Evolutionary conservation across 2,113 vertebrate genomes (phyloP), one percentile per base, ranked within the genome.

Genomic region (Aythya baeri): DNA sequence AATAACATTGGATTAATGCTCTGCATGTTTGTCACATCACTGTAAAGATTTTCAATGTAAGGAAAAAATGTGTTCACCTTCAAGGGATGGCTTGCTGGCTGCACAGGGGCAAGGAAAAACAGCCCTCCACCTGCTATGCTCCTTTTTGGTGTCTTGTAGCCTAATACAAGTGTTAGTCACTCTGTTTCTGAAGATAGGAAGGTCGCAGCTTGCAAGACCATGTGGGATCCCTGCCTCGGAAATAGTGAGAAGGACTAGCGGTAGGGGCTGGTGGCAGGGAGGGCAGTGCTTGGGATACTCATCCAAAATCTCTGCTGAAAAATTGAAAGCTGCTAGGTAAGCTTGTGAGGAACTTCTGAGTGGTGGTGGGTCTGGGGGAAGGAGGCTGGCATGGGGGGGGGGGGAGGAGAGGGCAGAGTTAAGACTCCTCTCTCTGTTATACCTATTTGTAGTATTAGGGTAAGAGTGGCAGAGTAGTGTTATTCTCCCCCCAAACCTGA

Each of bases 1-100:
- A 70, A 29, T 54, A 85, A 17, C 0, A 0, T 0, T n/a, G 52
- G 65, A 75, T 84, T 29, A 27, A n/a, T 36, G 46, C 25, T 91
- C 57, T 82, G 49, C 32, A 1, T 82, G 32, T 75, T 67, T 81
- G 34, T 46, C 86, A 78, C 6, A 0, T 41, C n/a, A 62, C 73
- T 72, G n/a, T 55, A 25, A 91, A 86, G 70, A 16, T 6, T 38
- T 78, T 93, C 41, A 82, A 38, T 23, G 26, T 3, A 86, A 67
- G 66, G 73, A 63, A 86, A 86, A 86, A 81, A 57, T 17, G 55
- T 25, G 41, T 62, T 94, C 29, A 44, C 12, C 36, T 86, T 75
- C n/a, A 65, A 84, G 86, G 57, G 36, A 52, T 13, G 13, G 50
- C 73, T 83, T 44, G 7, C 49, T 61, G 68, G 13, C 49, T 79